phyloP scores from a whole-genome alignment of 1,140 invertebrate genomes.

The Lerema accius region DNA sequence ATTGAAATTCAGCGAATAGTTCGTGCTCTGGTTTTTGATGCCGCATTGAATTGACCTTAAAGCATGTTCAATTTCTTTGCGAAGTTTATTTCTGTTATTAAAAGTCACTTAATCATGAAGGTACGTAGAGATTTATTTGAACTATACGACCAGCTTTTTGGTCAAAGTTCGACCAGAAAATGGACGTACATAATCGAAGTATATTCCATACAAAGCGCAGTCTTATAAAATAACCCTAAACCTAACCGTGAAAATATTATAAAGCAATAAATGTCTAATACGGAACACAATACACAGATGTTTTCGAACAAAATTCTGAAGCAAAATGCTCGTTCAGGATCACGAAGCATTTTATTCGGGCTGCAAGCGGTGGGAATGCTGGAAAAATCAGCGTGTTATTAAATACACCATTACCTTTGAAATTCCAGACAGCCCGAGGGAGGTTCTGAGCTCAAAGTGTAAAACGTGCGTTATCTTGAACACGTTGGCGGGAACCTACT shows the following conservation, averaged over 20 bases:
- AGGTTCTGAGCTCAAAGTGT: slow-evolving; percentile 2
- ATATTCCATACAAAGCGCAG: too few relatives aligned
- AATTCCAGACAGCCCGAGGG: slow-evolving; percentile 5
- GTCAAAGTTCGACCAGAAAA: too few relatives aligned
- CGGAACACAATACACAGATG: background rate
- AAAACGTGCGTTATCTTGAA: slow-evolving; percentile 27
- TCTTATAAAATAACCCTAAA: background rate
- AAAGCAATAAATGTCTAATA: background rate
- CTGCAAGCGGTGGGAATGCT: slow-evolving; percentile 7
- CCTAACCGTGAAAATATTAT: background rate
- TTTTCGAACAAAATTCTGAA: background rate
- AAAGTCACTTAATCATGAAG: too few relatives aligned
- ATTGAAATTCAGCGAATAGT: background rate
- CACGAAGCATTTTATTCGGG: background rate
- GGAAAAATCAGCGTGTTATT: slow-evolving; percentile 23
- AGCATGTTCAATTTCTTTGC: too few relatives aligned
- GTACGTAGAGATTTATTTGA: too few relatives aligned
- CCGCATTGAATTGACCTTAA: too few relatives aligned
- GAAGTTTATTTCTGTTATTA: too few relatives aligned
- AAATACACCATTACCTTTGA: slow-evolving; percentile 18
- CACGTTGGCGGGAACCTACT: slow-evolving; percentile 5
- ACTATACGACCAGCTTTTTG: too few relatives aligned
- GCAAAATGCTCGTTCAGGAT: background rate
- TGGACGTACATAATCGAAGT: too few relatives aligned
- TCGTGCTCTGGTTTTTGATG: background rate